Base-by-base conservation (phyloP, 2,113 vertebrate species). In the Oenanthe oenanthe region DNA sequence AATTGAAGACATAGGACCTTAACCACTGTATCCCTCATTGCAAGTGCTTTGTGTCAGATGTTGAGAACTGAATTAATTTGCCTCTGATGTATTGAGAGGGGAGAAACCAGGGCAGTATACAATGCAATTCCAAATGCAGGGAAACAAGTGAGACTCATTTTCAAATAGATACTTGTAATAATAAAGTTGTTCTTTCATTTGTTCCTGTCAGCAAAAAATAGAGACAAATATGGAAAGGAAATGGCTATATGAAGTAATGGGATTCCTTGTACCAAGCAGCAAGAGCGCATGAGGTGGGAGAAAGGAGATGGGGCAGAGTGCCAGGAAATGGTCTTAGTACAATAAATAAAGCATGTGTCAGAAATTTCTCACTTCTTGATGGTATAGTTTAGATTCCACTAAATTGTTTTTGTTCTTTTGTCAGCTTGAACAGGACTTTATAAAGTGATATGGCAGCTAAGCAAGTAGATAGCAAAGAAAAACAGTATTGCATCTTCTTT, bases 141-240 rank as follows among this genome's bases (percentile, higher is more conserved):
- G 24, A 95, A 87, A 45, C 32, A 58, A 88, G 47, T 29, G 17
- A 76, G 50, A 54, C 51, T 4, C 3, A 22, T 38, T 89, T 95
- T 61, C 74, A 85, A 66, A 40, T 17, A 91, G 45, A 76, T 73
- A 29, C 17, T 70, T 79, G 38, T 40, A 76, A 42, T 62, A 83
- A 96, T 93, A 31, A 91, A 93, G 38, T 83, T 89, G 21, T 74
- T 80, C 7, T 6, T 90, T 88, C 29, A 80, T 89, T 81, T 91
- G 28, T 91, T 65, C 36, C 68, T 79, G 66, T 76, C 74, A 95
- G 77, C 36, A 81, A 68, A 81, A 86, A 81, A 67, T 45, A 78
- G n/a, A 77, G 36, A 74, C 34, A 63, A 71, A 48, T 86, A 80
- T 28, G 50, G 84, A 84, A 58, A 65, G 36, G 58, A 91, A 93